A percentile compares a stretch with the other conserved stretches of the same genome.
These are phyloP conservation scores for Plebejus anna DNA, from an alignment of 2,888 invertebrate genomes.

Conservation along the genomic window DNA sequence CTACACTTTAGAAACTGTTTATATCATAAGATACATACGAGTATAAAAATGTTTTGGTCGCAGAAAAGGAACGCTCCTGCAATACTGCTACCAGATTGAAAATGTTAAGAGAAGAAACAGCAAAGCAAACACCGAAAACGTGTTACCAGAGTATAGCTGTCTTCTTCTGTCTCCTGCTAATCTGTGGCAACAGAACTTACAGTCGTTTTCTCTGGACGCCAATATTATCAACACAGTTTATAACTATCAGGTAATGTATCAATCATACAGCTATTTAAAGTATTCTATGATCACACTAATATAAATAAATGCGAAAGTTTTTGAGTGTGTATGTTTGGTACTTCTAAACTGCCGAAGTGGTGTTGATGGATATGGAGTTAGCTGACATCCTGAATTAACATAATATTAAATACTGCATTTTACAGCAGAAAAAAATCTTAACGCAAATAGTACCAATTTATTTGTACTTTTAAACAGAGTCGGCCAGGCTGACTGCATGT, in stretches of 20 bases:
- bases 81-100: constrained; percentile 92
- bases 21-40: background rate
- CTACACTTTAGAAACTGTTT: too few species aligned
- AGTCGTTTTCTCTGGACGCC: constrained; percentile 88
- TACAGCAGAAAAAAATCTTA: too few species aligned
- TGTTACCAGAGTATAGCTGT: constrained; percentile 95
- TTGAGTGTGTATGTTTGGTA: too few species aligned
- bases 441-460: too few species aligned
- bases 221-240: constrained; percentile 90
- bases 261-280: background rate
- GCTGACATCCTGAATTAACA: too few species aligned
- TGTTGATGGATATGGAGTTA: too few species aligned
- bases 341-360: too few species aligned
- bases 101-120: constrained; percentile 83
- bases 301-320: too few species aligned
- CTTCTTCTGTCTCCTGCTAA: constrained; percentile 95
- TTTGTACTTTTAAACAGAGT: too few species aligned
- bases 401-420: too few species aligned
- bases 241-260: constrained; percentile 88
- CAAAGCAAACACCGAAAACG: constrained; percentile 78
- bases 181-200: constrained; percentile 93
- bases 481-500: too few species aligned
- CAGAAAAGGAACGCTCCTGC: constrained; percentile 86
- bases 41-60: constrained; percentile 41
- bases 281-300: too few species aligned